phyloP scores from a whole-genome alignment of 2,797 vertebrate species.

The Lates japonicus region DNA sequence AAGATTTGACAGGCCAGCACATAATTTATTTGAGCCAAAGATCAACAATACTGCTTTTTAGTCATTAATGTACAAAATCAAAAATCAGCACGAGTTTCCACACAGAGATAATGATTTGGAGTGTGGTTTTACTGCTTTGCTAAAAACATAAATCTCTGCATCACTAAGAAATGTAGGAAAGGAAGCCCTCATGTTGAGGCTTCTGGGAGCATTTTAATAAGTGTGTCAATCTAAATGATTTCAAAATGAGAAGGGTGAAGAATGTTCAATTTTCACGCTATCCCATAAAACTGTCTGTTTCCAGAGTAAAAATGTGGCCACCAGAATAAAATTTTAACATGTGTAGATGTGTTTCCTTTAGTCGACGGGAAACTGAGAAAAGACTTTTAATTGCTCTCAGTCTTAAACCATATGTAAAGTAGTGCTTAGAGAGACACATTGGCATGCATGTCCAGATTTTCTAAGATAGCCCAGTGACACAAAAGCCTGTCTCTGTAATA shows the following conservation, averaged over 20 bases:
- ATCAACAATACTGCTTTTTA: conserved; percentile 36
- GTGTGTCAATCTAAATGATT: conserved; percentile 50
- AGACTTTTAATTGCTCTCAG: conserved; percentile 59
- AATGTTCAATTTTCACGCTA: conserved; percentile 60
- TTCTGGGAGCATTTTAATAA: conserved; percentile 54
- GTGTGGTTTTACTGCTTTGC: conserved; percentile 38
- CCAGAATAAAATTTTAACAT: conserved; percentile 50
- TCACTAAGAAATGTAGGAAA: conserved; percentile 38
- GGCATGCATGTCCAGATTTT: conserved; percentile 26
- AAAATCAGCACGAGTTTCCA: conserved; percentile 28
- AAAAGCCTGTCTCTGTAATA: neutral
- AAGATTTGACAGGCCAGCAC: conserved; percentile 5
- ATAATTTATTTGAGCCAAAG: conserved; percentile 23
- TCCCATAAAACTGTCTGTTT: conserved; percentile 57
- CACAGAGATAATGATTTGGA: conserved; percentile 34
- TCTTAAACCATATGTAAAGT: conserved; percentile 54
- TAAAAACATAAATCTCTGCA: conserved; percentile 41
- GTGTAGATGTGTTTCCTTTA: conserved; percentile 54
- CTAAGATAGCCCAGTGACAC: conserved; percentile 10
- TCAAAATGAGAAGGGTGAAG: conserved; percentile 49
- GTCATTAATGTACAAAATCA: conserved; percentile 14
- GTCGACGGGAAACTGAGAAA: conserved; percentile 48
- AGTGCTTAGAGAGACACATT: conserved; percentile 44
- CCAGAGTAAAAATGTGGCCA: conserved; percentile 54
- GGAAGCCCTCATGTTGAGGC: conserved; percentile 25